Conservation (phyloP, 92 coral and sea anemone genomes). For the Umimayanthus chanpuru region DNA sequence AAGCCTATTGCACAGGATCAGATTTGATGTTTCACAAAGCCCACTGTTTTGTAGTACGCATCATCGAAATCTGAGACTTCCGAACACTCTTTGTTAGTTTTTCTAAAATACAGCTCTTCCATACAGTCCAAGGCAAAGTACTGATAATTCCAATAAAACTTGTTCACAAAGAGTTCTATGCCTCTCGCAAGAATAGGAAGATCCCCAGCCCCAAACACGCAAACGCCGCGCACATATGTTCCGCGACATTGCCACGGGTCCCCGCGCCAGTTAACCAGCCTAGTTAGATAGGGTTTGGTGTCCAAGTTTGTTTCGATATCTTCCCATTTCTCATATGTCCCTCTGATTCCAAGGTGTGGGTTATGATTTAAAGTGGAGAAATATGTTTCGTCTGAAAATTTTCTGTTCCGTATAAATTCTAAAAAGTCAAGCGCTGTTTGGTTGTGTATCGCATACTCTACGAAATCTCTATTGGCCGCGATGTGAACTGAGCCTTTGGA, state of each 20-base stretch:
- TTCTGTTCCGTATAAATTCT: conserved; percentile 45
- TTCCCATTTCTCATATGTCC: too few relatives aligned
- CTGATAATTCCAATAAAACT: conserved; percentile 35
- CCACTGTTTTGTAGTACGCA: too few relatives aligned
- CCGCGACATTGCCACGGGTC: too few relatives aligned
- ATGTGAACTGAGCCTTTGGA: conserved; percentile 57
- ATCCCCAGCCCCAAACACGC: conserved; percentile 31
- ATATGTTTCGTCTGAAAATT: conserved; percentile 51
- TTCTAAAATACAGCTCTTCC: conserved; percentile 28
- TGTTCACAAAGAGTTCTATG: conserved; percentile 23
- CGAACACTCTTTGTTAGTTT: neutral
- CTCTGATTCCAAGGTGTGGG: conserved; percentile 6
- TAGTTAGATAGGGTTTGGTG: too few relatives aligned
- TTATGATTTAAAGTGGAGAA: conserved; percentile 47
- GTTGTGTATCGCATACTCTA: conserved; percentile 37
- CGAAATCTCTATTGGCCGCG: conserved; percentile 48
- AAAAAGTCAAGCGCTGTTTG: conserved; percentile 50
- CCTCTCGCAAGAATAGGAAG: neutral
- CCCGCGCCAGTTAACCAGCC: too few relatives aligned
- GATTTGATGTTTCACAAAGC: too few relatives aligned
- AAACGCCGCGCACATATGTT: conserved; percentile 14
- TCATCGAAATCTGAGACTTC: too few relatives aligned
- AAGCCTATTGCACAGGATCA: too few relatives aligned
- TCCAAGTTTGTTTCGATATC: too few relatives aligned
- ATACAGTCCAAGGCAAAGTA: conserved; percentile 44